These are phyloP conservation scores for Trimorus sp. DNA, from an alignment of 2,888 invertebrate species.

Conservation along the genomic window DNA sequence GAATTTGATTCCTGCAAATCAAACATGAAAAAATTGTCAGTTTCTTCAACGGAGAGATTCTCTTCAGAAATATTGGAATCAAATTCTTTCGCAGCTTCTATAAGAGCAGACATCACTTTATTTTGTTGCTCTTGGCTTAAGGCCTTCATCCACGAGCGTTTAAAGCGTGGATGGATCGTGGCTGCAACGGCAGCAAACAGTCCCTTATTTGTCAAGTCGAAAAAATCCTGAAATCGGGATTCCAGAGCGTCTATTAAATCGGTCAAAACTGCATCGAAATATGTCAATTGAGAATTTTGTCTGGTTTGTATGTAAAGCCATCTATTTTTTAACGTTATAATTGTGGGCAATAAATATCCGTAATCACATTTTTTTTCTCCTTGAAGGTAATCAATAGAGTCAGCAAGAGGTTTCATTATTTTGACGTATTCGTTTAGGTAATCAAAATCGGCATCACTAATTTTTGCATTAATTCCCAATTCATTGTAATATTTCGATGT, in stretches of 20 bases:
- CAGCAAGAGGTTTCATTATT: conserved; percentile 12
- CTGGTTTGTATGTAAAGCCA: not conserved
- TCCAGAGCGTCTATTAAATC: not conserved
- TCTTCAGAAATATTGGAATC: too few relatives aligned
- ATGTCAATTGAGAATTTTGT: not conserved
- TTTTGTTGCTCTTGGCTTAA: not conserved
- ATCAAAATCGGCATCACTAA: not conserved
- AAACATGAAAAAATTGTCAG: too few relatives aligned
- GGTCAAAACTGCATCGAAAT: not conserved
- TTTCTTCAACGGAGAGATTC: too few relatives aligned
- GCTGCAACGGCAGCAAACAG: not conserved
- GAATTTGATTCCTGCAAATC: too few relatives aligned
- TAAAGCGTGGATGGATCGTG: not conserved
- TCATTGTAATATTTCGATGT: too few relatives aligned
- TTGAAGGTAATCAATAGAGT: not conserved
- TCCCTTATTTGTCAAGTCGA: not conserved
- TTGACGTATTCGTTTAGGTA: not conserved
- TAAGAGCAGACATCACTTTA: too few relatives aligned
- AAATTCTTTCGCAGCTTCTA: too few relatives aligned
- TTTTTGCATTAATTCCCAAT: too few relatives aligned
- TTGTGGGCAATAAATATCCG: conserved; percentile 8
- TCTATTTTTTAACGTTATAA: not conserved
- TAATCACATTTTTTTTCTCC: conserved; percentile 3
- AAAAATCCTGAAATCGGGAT: not conserved
- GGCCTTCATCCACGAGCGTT: not conserved